A percentile compares a stretch with the other conserved stretches of the same genome.
phyloP scores from a whole-genome alignment of 2,113 vertebrate species.

The Opisthocomus hoazin region DNA sequence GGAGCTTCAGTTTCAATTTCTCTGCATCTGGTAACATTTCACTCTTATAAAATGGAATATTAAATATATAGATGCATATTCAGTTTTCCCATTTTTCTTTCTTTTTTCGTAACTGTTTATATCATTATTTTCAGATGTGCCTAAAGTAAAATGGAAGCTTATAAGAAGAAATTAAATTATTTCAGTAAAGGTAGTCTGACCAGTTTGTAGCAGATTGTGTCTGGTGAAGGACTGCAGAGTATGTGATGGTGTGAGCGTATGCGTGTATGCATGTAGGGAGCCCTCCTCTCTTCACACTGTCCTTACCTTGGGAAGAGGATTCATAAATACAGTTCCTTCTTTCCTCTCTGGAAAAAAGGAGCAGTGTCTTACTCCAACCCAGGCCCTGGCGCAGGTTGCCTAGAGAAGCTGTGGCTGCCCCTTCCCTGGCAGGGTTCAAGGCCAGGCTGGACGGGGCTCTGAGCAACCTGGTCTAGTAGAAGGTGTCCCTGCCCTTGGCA shows the following conservation, averaged over 20 bases:
- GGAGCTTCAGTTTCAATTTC: background rate
- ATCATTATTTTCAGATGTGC: background rate
- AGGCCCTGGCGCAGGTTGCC: too few relatives aligned
- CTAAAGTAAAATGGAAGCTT: background rate
- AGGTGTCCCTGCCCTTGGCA: too few relatives aligned
- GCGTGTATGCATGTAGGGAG: background rate
- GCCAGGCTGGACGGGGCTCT: too few relatives aligned
- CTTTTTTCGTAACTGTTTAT: background rate
- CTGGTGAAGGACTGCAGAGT: background rate
- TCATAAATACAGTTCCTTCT: background rate
- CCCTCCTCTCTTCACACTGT: background rate
- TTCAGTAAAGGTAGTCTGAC: background rate
- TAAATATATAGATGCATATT: background rate
- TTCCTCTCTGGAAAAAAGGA: background rate
- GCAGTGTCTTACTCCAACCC: background rate
- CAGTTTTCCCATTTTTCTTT: background rate
- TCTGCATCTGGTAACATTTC: background rate
- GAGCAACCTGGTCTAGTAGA: too few relatives aligned
- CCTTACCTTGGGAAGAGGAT: background rate
- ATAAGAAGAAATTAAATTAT: background rate
- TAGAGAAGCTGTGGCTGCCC: too few relatives aligned
- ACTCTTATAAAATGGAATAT: background rate
- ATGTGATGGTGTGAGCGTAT: accelerated
- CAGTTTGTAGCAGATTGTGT: background rate
- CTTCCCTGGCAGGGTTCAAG: too few relatives aligned